Evolutionary conservation across 2,888 invertebrate species (phyloP), one percentile per base, ranked within the genome.

Genomic region (Colletes collaris): DNA sequence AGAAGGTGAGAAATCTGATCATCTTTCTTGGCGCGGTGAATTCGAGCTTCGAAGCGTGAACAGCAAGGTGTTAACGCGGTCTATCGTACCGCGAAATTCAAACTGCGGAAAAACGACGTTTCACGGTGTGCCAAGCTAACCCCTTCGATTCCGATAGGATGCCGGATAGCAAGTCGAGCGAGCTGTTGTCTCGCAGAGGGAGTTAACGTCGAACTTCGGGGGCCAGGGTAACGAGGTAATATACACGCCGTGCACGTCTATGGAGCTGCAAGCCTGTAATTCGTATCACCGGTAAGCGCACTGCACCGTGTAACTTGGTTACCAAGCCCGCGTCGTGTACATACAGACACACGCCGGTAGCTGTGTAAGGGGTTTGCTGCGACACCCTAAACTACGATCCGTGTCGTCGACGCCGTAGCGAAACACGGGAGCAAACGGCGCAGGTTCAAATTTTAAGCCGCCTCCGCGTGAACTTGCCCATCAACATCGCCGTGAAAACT

Each of bases 201-300:
- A 71, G 75, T 72, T 68, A 35, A 68, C 73, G 65, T 66, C 16
- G 67, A 79, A 87, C 65, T 85, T 85, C 71, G 80, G 68, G 27
- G 58, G 62, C 73, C 60, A 58, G 76, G 83, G 74, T 86, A 87
- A 86, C 86, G 86, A 87, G 76, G 75, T 87, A 87, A 87, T 83
- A 85, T 80, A 86, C 79, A 84, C 71, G 73, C 87, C 53, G 75
- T 77, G 79, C 81, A 81, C 86, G 84, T 81, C 85, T 82, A 85
- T 81, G 71, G 76, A 67, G 69, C 79, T 62, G 68, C 70, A 60
- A 60, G 87, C 65, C 67, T 80, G 79, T 82, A 87, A 86, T 85
- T 85, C 87, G 85, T 87, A 85, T 85, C 87, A 67, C 73, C 77
- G 72, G 68, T 49, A 69, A 71, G 69, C 74, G 84, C 78, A 46